Evolutionary conservation across 1,140 invertebrate genomes (phyloP), one percentile per base, ranked within the genome.

Genomic region (Euwallacea fornicatus): DNA sequence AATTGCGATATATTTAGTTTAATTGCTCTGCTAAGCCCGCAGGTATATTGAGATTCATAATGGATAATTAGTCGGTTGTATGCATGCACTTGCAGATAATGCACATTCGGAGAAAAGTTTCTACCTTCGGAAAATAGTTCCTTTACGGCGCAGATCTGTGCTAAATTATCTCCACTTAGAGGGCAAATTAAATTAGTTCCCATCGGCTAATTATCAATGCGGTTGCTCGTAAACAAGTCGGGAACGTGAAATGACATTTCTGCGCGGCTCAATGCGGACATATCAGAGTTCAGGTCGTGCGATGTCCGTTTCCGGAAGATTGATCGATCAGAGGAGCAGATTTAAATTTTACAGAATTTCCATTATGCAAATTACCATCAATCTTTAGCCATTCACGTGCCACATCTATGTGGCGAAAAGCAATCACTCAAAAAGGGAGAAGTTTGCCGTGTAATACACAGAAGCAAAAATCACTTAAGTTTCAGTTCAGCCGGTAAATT

Each of bases 131-230:
- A 33, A 33, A 33, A 33, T 33, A 33, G 21, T 33, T 33, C 21
- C 21, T 33, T 33, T 33, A 33, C 21, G 21, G 21, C 21, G 21
- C 21, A 33, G 21, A 33, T 69, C 67, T 56, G 58, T 42, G 67
- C 55, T 61, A 62, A 69, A 69, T 69, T 69, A 69, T 61, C 61
- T 21, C 65, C 67, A 69, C 43, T 69, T 69, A 61, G 56, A 69
- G 15, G 56, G 60, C 67, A 61, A 61, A 69, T 69, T 69, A 69
- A 61, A 61, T 69, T 69, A 61, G 67, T 56, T 69, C 58, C 13
- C 67, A 69, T 69, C 56, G 54, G 67, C 58, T 69, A 69, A 69
- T 69, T 69, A 69, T 69, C 60, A 16, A 62, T 62, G 60, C 67
- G 67, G 65, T 56, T 16, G 43, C 53, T 58, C 65, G 21, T 66